Evolutionary conservation across 2,797 vertebrate genomes (phyloP).

Genomic region (Hylomyscus alleni): DNA sequence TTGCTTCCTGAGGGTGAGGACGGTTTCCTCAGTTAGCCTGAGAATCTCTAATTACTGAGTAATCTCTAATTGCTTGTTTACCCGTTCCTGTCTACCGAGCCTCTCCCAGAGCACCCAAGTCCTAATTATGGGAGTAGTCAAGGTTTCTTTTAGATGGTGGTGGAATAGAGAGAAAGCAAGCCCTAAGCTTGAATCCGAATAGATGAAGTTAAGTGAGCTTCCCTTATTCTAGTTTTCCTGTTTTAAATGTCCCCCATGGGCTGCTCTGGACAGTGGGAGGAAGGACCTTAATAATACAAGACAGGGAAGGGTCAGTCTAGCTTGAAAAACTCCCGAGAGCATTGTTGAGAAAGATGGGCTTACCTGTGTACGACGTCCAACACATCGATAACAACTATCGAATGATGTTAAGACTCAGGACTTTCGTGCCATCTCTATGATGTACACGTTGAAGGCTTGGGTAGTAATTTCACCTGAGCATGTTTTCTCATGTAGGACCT

Average conservation of each 20-base stretch:
- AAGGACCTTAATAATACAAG: neutral
- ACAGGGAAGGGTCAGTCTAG: neutral
- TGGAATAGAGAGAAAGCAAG: neutral
- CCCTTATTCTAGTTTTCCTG: neutral
- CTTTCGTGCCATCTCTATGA: neutral
- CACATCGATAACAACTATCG: neutral
- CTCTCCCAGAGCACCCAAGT: neutral
- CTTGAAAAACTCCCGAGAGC: neutral
- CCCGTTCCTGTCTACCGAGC: neutral
- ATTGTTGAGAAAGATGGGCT: neutral
- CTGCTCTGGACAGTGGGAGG: neutral
- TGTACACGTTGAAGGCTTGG: neutral
- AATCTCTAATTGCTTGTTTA: neutral
- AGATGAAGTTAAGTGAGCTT: neutral
- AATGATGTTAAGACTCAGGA: neutral
- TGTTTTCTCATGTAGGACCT: neutral
- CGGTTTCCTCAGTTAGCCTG: neutral
- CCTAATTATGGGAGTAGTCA: neutral
- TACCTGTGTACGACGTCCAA: neutral
- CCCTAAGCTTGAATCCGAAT: neutral
- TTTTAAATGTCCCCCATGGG: neutral
- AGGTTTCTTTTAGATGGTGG: conserved; percentile 20
- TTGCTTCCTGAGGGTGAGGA: neutral
- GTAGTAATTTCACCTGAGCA: neutral
- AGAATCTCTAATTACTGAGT: neutral